These are phyloP conservation scores for Embidobia sp. DNA, from an alignment of 2,888 invertebrate species.

Conservation along the genomic window DNA sequence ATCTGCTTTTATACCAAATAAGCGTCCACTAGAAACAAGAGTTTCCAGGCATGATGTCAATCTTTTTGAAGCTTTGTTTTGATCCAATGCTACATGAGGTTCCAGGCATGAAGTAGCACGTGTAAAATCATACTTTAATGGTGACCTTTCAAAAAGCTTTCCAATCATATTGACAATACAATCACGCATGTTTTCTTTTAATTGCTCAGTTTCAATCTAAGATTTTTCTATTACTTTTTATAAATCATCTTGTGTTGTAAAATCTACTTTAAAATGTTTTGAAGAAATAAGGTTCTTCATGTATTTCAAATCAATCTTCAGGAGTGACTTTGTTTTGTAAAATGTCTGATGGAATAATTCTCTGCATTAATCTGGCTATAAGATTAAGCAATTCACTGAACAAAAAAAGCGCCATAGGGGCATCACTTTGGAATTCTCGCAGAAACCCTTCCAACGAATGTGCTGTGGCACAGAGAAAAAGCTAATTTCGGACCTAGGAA, in stretches of 20 bases:
- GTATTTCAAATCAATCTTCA: constrained; percentile 29
- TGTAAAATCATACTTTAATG: constrained; percentile 29
- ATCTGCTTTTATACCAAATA: constrained; percentile 21
- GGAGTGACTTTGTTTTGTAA: constrained; percentile 14
- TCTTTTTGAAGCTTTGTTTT: constrained; percentile 4
- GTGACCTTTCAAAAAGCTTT: constrained; percentile 33
- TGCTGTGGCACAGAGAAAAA: constrained; percentile 52
- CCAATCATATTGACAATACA: constrained; percentile 19
- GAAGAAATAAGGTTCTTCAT: constrained; percentile 35
- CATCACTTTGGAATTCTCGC: constrained; percentile 59
- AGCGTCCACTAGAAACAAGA: constrained; percentile 9
- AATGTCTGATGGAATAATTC: constrained; percentile 46
- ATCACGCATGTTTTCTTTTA: constrained; percentile 27
- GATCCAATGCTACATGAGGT: constrained; percentile 14
- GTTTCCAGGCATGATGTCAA: constrained; percentile 23
- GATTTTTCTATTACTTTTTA: constrained; percentile 43
- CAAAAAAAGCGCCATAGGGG: constrained; percentile 60
- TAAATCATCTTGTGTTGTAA: constrained; percentile 23
- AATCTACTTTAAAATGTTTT: constrained; percentile 46
- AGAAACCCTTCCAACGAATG: constrained; percentile 63
- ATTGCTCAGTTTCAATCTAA: background rate
- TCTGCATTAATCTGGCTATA: constrained; percentile 33
- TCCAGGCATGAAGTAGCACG: constrained; percentile 38
- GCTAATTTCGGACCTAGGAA: constrained; percentile 56
- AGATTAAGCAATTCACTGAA: constrained; percentile 23